Evolutionary conservation across 2,113 vertebrate species (phyloP).

Genomic region (Theristicus caerulescens): DNA sequence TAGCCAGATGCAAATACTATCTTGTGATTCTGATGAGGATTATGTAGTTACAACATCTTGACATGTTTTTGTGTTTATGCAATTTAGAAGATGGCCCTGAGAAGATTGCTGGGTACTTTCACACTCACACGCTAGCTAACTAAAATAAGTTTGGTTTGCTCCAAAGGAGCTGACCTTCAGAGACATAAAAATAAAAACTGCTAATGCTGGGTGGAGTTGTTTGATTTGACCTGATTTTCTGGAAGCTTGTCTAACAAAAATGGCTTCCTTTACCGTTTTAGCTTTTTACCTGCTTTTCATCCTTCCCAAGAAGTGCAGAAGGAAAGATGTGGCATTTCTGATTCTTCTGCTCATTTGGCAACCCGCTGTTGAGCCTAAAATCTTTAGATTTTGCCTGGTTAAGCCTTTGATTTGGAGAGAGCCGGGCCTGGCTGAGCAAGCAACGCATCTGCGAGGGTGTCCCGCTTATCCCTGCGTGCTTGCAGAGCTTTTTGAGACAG

Average conservation of each 20-base stretch:
- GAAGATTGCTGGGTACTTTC: background rate
- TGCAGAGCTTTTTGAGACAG: background rate
- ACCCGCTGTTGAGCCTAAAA: too few relatives aligned
- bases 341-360: background rate
- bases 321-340: background rate
- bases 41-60: conserved; percentile 53
- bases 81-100: background rate
- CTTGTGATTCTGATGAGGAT: conserved; percentile 53
- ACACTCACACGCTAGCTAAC: background rate
- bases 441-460: rapidly evolving
- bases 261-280: too few relatives aligned
- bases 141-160: background rate
- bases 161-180: background rate
- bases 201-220: background rate
- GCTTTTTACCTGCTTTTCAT: background rate
- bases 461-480: background rate
- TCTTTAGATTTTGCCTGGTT: background rate
- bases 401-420: background rate
- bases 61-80: conserved; percentile 23
- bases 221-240: background rate
- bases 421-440: background rate
- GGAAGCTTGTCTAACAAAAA: background rate
- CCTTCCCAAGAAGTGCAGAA: background rate
- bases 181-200: background rate
- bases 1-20: conserved; percentile 45